phyloP scores from a whole-genome alignment of 2,113 vertebrate species.

The Glaucidium brasilianum region DNA sequence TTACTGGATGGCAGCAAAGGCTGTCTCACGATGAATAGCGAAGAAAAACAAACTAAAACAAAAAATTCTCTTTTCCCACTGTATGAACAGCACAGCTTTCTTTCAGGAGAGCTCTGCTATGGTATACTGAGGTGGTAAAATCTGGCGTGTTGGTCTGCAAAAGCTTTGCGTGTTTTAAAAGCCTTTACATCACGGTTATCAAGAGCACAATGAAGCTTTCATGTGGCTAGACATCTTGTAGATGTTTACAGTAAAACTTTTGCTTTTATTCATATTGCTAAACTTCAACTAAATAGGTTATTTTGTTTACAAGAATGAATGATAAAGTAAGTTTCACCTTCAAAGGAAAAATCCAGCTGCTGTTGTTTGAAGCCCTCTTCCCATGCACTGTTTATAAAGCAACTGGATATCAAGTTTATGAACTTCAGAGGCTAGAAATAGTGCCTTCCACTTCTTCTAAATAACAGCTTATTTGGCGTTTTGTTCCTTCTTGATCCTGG shows the following conservation, averaged over 20 bases:
- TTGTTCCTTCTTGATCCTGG: neutral
- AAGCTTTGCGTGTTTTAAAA: accelerated
- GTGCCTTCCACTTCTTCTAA: neutral
- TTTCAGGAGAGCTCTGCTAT: neutral
- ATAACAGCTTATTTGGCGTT: neutral
- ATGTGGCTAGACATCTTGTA: neutral
- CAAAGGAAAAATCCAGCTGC: neutral
- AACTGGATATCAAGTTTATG: neutral
- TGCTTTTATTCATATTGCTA: neutral
- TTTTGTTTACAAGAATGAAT: neutral
- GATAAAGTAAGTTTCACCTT: neutral
- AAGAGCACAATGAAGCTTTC: neutral
- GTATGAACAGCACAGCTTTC: neutral
- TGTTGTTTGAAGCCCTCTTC: neutral
- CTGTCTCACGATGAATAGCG: neutral
- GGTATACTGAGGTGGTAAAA: neutral
- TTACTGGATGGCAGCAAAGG: neutral
- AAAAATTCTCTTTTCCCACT: neutral
- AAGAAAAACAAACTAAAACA: neutral
- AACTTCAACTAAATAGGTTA: neutral
- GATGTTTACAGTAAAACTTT: neutral
- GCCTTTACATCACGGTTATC: neutral
- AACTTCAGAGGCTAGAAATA: neutral
- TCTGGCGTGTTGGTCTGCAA: neutral
- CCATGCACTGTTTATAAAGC: neutral